Base-by-base conservation (phyloP, 30 jellyfish, hydroid and myxozoan genomes). In the Clytia hemisphaerica region DNA sequence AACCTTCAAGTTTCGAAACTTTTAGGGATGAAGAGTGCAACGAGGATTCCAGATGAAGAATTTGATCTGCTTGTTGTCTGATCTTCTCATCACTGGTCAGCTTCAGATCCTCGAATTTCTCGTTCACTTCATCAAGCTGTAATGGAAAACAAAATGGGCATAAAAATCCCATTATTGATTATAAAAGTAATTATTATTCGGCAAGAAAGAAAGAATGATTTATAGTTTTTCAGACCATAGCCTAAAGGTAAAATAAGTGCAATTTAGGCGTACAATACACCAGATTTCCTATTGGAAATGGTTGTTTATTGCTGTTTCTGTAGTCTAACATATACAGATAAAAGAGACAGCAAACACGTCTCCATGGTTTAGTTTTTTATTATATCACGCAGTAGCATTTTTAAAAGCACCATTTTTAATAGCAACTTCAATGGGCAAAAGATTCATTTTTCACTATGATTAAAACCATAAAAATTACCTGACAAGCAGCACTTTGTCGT, bases 91-190 rank as follows among this genome's bases (percentile, higher is more conserved):
- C 94, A 36, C 64, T 62, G 19, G 66, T 83, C 50, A 68, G 83
- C 24, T 76, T 76, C 59, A 75, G 78, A 33, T 71, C 59, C 14
- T 83, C 95, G 37, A 83, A 51, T 33, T 76, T 87, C 40, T 65
- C 73, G 45, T 62, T 83, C 29, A 68, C 50, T 44, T 83, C 95
- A 48, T 83, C 82, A 69, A 59, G 45, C 70, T 57, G 16, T 6
- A 57, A 46, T 3, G 60, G 19, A 2, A 46, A 46, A 30, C 19
- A n/a, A 3, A 40, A 2, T 27, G 9, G 5, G 24, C 5, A 27
- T 46, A 46, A 27, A 46, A 46, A 30, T 46, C 24, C 24, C 30
- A 46, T 4, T n/a, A 2, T 46, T 27, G 19, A 30, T 46, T 40
- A n/a, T n/a, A 46, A 30, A 46, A 4, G 30, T 10, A 40, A 16